Conservation (phyloP, 2,888 invertebrate genomes). For the Lasius fuliginosus region DNA sequence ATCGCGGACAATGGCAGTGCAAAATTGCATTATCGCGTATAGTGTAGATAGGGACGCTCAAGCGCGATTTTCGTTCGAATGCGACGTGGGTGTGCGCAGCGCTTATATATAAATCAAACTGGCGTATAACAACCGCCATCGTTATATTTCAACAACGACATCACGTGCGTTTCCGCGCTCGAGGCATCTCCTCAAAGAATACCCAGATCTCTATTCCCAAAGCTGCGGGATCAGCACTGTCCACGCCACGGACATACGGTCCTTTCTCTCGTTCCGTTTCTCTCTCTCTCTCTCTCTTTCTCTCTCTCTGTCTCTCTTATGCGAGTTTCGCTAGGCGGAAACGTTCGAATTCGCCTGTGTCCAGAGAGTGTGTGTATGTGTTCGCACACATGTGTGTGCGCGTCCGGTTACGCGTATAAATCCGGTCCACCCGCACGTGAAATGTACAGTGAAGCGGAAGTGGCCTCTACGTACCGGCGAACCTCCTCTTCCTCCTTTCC, state of each 20-base stretch:
- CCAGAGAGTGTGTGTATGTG: conserved; percentile 18
- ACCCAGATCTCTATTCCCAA: conserved; percentile 52
- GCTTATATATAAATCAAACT: conserved; percentile 53
- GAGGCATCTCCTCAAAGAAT: conserved; percentile 47
- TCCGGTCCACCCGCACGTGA: conserved; percentile 64
- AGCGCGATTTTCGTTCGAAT: conserved; percentile 43
- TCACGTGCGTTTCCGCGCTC: conserved; percentile 26
- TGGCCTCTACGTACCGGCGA: conserved; percentile 51
- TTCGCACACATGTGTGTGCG: conserved; percentile 40
- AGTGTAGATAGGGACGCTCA: conserved; percentile 13
- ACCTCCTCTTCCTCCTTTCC: conserved; percentile 13
- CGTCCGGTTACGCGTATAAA: conserved; percentile 69
- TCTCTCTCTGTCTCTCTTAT: conserved; percentile 23
- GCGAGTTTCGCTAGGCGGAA: conserved; percentile 39
- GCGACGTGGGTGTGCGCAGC: conserved; percentile 31
- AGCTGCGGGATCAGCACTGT: conserved; percentile 56
- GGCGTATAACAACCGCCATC: conserved; percentile 31
- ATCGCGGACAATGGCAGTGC: conserved; percentile 17
- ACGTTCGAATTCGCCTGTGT: conserved; percentile 49
- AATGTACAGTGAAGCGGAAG: conserved; percentile 70
- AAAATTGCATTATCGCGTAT: conserved; percentile 45
- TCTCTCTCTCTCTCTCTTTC: not conserved
- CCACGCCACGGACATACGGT: conserved; percentile 38
- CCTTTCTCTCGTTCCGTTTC: conserved; percentile 1
- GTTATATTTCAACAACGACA: conserved; percentile 58